Evolutionary conservation across 2,888 invertebrate genomes (phyloP).

Genomic region (Acleris laterana): DNA sequence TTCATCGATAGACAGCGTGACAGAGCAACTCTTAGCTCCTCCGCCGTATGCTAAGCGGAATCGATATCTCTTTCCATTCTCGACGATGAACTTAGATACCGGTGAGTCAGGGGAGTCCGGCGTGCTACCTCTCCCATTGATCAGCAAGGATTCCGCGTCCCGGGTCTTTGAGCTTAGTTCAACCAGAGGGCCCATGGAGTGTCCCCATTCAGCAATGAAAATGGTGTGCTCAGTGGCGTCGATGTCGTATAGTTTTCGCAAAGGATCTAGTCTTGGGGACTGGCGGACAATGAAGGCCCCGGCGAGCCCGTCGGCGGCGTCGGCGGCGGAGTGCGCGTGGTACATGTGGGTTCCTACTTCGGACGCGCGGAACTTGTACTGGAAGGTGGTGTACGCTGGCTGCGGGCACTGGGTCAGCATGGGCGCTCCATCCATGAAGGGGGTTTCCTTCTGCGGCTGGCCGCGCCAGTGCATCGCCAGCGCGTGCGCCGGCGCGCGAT

Average conservation of each 20-base stretch:
- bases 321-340: conserved; percentile 89
- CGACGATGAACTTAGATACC: conserved; percentile 78
- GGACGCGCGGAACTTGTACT: conserved; percentile 90
- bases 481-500: conserved; percentile 88
- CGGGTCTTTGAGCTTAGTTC: conserved; percentile 69
- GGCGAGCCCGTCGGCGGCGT: conserved; percentile 87
- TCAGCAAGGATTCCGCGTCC: conserved; percentile 82
- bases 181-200: conserved; percentile 79
- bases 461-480: conserved; percentile 93
- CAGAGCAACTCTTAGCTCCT: conserved; percentile 87
- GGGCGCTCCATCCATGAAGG: conserved; percentile 92
- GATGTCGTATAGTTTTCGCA: conserved; percentile 86
- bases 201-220: conserved; percentile 89
- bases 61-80: conserved; percentile 85
- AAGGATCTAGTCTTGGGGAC: conserved; percentile 85
- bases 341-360: conserved; percentile 89
- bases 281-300: conserved; percentile 89
- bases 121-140: conserved; percentile 86
- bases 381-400: conserved; percentile 89
- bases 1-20: conserved; percentile 86
- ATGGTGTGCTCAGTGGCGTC: conserved; percentile 89
- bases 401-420: conserved; percentile 91
- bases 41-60: conserved; percentile 88
- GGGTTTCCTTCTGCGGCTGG: conserved; percentile 87
- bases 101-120: conserved; percentile 69